Conservation (phyloP, 2,113 vertebrate species). For the Catharus fuscescens region DNA sequence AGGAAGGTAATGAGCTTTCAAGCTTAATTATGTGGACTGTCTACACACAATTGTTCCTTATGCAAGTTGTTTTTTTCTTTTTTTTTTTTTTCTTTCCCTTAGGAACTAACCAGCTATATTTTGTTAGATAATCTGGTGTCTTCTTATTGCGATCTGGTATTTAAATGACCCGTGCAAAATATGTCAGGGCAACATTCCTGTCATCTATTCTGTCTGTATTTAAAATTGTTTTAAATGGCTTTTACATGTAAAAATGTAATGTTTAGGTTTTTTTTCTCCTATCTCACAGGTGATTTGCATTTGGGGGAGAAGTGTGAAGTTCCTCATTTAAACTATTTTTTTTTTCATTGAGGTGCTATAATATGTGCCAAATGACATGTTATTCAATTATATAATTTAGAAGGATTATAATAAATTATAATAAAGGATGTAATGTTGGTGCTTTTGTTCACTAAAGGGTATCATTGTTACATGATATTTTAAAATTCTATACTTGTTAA, state of each 20-base stretch:
- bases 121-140: slow-evolving; percentile 33
- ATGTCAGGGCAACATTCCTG: background rate
- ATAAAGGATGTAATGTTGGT: background rate
- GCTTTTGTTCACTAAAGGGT: background rate
- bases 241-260: background rate
- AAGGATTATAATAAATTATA: background rate
- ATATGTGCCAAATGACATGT: background rate
- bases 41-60: background rate
- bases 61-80: background rate
- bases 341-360: background rate
- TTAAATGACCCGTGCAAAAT: slow-evolving; percentile 11
- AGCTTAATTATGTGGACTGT: background rate
- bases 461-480: background rate
- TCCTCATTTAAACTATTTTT: background rate
- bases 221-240: background rate
- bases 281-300: background rate
- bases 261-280: background rate
- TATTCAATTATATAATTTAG: background rate
- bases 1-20: background rate
- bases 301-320: background rate
- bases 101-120: slow-evolving; percentile 20
- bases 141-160: background rate
- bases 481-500: background rate
- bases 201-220: background rate
- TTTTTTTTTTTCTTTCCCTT: background rate